Conservation (phyloP, 1,140 invertebrate species). For the Lysiphlebus fabarum region DNA sequence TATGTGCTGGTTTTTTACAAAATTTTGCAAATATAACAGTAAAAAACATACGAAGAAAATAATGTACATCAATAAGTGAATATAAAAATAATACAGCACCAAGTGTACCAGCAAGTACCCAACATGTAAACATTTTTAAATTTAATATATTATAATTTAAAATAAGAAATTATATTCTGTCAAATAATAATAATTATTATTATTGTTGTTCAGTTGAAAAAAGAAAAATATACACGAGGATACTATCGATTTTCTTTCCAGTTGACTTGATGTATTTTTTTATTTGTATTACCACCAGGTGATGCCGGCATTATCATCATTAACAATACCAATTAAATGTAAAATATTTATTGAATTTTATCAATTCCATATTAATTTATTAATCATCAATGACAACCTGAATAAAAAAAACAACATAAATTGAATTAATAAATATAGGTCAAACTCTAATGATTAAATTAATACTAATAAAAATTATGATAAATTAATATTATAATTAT, state of each 20-base stretch:
- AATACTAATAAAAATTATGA: too few species aligned
- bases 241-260: background rate
- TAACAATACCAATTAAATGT: too few species aligned
- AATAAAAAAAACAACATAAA: too few species aligned
- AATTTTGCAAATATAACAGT: constrained; percentile 62
- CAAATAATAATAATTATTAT: background rate
- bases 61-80: constrained; percentile 64
- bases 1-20: constrained; percentile 62
- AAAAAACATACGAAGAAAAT: constrained; percentile 65
- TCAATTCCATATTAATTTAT: too few species aligned
- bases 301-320: constrained; percentile 16
- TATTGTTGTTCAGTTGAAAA: background rate
- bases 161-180: background rate
- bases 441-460: too few species aligned
- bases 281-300: constrained; percentile 15
- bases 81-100: constrained; percentile 58
- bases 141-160: background rate
- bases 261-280: background rate
- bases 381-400: too few species aligned
- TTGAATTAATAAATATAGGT: too few species aligned
- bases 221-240: background rate
- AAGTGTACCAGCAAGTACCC: constrained; percentile 51
- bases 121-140: constrained; percentile 47
- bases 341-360: too few species aligned
- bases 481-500: too few species aligned